Evolutionary conservation across 2,113 vertebrate genomes (phyloP), one percentile per base, ranked within the genome.

Genomic region (Crotalus viridis): DNA sequence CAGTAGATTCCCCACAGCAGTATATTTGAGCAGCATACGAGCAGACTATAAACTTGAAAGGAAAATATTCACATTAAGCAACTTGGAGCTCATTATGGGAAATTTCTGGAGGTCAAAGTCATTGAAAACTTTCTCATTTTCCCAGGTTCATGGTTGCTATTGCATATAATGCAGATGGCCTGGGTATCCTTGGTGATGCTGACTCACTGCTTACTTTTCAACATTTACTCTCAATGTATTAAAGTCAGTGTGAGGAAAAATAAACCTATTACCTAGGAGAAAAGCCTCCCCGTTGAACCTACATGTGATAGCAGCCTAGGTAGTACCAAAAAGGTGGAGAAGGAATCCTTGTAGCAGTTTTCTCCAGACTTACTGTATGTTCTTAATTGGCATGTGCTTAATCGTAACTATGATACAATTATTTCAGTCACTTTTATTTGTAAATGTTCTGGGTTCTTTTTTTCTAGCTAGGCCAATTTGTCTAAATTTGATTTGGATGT

Each of bases 111-210:
- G 59, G 1, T 24, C 3, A 61, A 9, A 51, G 54, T 26, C 3
- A 12, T 94, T 93, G 61, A 0, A 5, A 91, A 56, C 85, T 39
- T 33, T 69, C 33, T 33, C 17, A 0, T 48, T 93, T 59, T 54
- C 54, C 22, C 43, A 2, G 10, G 39, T 15, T 74, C 56, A 61
- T 8, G 4, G 0, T 0, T 0, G 22, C 55, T 48, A 54, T 2
- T 51, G 57, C 24, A 51, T 54, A 85, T 89, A 94, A 1, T 3
- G 2, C 24, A 8, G 0, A 3, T 12, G 54, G 19, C 89, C 54
- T 54, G 61, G 6, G n/a, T n/a, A 90, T 56, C 26, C 0, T 12
- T 43, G 10, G 19, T 8, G 21, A 51, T 28, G 55, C 5, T 52
- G 10, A 26, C 85, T 91, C 15, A 0, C 19, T 3, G 19, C 39